Base-by-base conservation (phyloP, 2,113 vertebrate species). In the Stegostoma tigrinum region DNA sequence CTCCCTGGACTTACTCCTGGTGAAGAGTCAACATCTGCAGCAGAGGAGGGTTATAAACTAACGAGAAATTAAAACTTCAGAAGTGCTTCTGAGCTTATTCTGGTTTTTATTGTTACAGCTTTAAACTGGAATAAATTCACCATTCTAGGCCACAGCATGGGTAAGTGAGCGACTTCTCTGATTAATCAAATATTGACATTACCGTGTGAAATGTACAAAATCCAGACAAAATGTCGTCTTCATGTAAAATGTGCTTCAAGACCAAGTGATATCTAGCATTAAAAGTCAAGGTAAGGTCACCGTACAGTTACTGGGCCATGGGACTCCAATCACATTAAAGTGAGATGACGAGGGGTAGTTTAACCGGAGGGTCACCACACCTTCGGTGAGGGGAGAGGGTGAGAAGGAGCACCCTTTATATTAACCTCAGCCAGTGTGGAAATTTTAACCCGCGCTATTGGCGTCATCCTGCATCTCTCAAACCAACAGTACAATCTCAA, bases 71-170 rank as follows among this genome's bases (percentile, higher is more conserved):
- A 61, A 34, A 14, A 6, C 55, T 90, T 91, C 30, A 19, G 7
- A 66, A 6, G 17, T 21, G 38, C 21, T 83, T 19, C 80, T 83
- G 38, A 83, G 42, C 17, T 23, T 42, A 42, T 21, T 83, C 42
- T 19, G 21, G 21, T 83, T 83, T 48, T 83, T 83, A 38, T 85
- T 95, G 95, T 97, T 97, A 96, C 98, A 99, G 99, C 98, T 96
- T 97, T 99, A 96, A 97, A 98, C 95, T 99, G 98, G 99, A 98
- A 96, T 94, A 98, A 75, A 23, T 98, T 99, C 96, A 98, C 98
- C 86, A 97, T 99, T 96, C 96, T 99, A 95, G 98, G 98, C 96
- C 99, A 99, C 97, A 99, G 99, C 96, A 98, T 99, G 97, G 99
- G 98, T 99, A 97, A 99, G 98, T 97, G 95, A 96, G 86, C 96